Evolutionary conservation across 2,888 invertebrate species (phyloP).

Genomic region (Folsomia candida): DNA sequence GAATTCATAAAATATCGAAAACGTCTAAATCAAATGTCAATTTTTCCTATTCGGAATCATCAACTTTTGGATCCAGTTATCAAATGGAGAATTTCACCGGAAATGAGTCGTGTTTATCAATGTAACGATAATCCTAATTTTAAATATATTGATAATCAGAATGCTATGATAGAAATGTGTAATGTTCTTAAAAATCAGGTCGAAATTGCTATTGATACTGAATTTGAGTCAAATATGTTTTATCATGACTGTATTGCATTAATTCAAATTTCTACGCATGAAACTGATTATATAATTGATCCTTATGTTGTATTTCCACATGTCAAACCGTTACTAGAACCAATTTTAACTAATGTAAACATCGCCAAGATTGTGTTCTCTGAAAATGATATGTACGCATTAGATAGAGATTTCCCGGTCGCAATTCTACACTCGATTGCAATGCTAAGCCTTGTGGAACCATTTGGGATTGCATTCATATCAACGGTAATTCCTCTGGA

Average conservation of each 20-base stretch:
- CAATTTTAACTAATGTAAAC: background rate
- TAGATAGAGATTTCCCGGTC: slow-evolving; percentile 16
- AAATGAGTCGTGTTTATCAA: background rate
- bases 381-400: background rate
- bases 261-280: slow-evolving; percentile 4
- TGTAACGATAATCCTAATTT: background rate
- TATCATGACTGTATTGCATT: background rate
- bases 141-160: background rate
- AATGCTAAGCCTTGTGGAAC: too few relatives aligned
- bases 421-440: too few relatives aligned
- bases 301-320: background rate
- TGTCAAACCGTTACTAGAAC: background rate
- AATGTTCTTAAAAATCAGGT: background rate
- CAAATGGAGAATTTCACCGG: background rate
- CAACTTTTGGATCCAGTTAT: background rate
- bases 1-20: background rate
- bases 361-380: slow-evolving; percentile 5
- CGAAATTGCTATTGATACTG: slow-evolving; percentile 5
- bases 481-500: too few relatives aligned
- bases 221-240: background rate
- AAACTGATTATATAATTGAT: background rate
- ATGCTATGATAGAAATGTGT: background rate
- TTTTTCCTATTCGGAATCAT: background rate
- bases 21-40: background rate
- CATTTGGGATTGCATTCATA: too few relatives aligned